A percentile compares a stretch with the other conserved stretches of the same genome.
These are phyloP conservation scores for Poecile atricapillus DNA, from an alignment of 2,113 vertebrate species.

Conservation along the genomic window DNA sequence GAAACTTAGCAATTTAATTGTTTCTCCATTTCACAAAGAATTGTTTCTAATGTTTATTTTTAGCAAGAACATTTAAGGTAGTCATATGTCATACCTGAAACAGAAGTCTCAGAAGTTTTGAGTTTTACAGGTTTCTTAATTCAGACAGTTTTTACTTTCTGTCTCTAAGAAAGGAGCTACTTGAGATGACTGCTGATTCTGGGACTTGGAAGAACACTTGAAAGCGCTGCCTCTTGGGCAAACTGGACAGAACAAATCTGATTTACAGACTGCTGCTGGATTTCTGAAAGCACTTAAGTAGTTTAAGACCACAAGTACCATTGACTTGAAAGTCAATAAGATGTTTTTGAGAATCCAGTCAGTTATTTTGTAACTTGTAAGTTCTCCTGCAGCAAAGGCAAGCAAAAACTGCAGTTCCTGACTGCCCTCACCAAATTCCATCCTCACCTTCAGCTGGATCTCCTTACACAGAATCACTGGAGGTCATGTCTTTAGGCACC, in stretches of 20 bases:
- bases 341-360: not conserved
- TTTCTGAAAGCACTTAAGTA: not conserved
- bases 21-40: not conserved
- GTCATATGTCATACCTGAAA: not conserved
- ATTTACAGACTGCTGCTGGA: not conserved
- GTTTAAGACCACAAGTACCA: not conserved
- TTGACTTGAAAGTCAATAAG: not conserved
- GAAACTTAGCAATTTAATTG: not conserved
- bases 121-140: not conserved
- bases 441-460: not conserved
- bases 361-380: not conserved
- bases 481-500: not conserved
- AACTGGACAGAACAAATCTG: slow-evolving; percentile 34
- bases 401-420: not conserved
- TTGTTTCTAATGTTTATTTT: not conserved
- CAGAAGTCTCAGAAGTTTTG: not conserved
- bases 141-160: not conserved
- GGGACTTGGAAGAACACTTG: not conserved
- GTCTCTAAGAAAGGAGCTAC: not conserved
- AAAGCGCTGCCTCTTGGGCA: not conserved
- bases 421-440: not conserved
- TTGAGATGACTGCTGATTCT: not conserved
- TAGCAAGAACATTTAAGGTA: not conserved
- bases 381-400: not conserved
- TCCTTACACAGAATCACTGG: not conserved